A percentile compares a stretch with the other conserved stretches of the same genome.
phyloP scores from a whole-genome alignment of 2,113 vertebrate species.

The Dromiciops gliroides region DNA sequence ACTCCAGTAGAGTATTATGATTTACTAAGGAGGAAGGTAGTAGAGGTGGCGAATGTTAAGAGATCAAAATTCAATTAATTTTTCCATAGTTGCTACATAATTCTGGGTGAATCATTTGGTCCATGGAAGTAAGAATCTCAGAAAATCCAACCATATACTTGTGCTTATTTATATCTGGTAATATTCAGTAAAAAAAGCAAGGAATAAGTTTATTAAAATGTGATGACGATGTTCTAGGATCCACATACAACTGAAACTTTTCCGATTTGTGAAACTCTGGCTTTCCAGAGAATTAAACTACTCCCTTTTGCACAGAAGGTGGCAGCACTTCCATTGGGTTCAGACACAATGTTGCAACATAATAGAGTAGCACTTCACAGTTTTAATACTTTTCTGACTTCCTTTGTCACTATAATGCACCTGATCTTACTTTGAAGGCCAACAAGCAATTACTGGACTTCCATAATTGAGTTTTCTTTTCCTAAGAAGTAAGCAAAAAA shows the following conservation, averaged over 20 bases:
- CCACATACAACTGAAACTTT: neutral
- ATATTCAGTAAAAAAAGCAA: neutral
- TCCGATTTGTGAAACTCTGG: neutral
- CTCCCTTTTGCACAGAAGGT: constrained; percentile 62
- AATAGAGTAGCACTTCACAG: no score
- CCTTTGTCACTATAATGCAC: neutral
- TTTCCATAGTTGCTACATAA: neutral
- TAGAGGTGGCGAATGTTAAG: neutral
- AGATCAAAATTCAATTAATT: neutral
- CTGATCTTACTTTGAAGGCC: neutral
- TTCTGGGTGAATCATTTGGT: neutral
- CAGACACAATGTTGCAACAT: neutral
- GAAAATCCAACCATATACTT: neutral
- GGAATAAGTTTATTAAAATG: neutral
- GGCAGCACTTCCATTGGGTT: constrained; percentile 57
- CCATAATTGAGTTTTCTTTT: neutral
- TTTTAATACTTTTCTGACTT: neutral
- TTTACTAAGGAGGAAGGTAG: neutral
- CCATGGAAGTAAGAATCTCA: neutral
- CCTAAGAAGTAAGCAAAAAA: no score
- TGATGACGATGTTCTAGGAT: neutral
- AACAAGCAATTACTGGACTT: neutral
- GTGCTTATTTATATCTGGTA: neutral
- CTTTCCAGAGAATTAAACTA: neutral
- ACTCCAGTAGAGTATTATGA: neutral